A percentile compares a stretch with the other conserved stretches of the same genome.
phyloP scores from a whole-genome alignment of 1,140 invertebrate genomes.

The Sitophilus oryzae region DNA sequence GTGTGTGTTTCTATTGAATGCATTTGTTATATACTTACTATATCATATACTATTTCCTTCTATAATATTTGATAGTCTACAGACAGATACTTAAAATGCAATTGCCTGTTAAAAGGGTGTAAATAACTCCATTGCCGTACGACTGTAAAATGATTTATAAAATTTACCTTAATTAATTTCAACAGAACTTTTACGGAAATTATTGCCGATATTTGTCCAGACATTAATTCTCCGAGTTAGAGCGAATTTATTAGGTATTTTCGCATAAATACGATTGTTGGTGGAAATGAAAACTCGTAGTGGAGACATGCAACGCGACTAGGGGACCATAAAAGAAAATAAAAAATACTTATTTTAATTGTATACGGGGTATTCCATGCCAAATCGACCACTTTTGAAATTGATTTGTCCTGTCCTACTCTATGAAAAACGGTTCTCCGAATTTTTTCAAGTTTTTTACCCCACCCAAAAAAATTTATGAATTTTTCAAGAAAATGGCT shows the following conservation, averaged over 20 bases:
- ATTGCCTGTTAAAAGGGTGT: conserved; percentile 21
- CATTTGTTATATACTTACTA: too few relatives aligned
- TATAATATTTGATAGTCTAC: background rate
- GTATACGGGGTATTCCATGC: too few relatives aligned
- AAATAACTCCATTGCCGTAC: conserved; percentile 15
- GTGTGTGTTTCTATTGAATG: too few relatives aligned
- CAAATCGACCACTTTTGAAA: too few relatives aligned
- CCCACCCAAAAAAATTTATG: too few relatives aligned
- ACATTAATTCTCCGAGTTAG: conserved; percentile 3
- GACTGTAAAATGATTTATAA: conserved; percentile 17
- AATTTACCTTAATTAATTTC: conserved; percentile 6
- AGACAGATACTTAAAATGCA: conserved; percentile 4
- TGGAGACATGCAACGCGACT: background rate
- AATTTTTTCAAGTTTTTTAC: too few relatives aligned
- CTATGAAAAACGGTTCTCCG: too few relatives aligned
- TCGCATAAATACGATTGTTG: background rate
- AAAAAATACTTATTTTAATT: too few relatives aligned
- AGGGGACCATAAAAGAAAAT: too few relatives aligned
- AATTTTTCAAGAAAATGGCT: too few relatives aligned
- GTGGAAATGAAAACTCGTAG: background rate
- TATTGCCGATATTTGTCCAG: background rate
- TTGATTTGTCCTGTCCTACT: too few relatives aligned
- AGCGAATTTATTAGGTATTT: background rate
- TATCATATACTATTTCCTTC: too few relatives aligned
- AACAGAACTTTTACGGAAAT: background rate